Conservation (phyloP, 2,113 vertebrate species). For the Salminus brasiliensis region DNA sequence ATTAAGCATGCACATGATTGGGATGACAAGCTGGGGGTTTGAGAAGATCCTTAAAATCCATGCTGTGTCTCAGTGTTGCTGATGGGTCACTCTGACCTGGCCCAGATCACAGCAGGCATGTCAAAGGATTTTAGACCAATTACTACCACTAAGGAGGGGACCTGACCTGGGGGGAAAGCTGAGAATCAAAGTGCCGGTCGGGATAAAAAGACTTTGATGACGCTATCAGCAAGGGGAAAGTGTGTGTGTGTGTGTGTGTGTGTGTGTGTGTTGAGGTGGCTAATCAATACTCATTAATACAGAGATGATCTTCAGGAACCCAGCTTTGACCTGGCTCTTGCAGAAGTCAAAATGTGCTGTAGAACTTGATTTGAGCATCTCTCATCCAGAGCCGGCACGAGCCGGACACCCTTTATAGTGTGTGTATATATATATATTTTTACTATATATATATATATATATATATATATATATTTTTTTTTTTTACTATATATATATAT, state of each 20-base stretch:
- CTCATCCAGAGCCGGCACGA: background rate
- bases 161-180: slow-evolving; percentile 25
- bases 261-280: slow-evolving; percentile 11
- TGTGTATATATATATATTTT: too few species aligned
- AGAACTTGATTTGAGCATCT: background rate
- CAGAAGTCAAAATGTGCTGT: slow-evolving; percentile 46
- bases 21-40: background rate
- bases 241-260: background rate
- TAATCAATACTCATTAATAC: slow-evolving; percentile 53
- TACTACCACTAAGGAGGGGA: slow-evolving; percentile 42
- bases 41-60: background rate
- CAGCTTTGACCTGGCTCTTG: slow-evolving; percentile 14
- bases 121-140: slow-evolving; percentile 29
- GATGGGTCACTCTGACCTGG: background rate
- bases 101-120: background rate
- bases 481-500: too few species aligned
- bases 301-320: slow-evolving; percentile 34
- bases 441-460: too few species aligned
- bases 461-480: too few species aligned
- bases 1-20: background rate
- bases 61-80: too few species aligned
- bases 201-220: slow-evolving; percentile 32
- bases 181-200: slow-evolving; percentile 49
- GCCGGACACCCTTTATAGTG: background rate
- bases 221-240: slow-evolving; percentile 6